Evolutionary conservation across 2,113 vertebrate genomes (phyloP).

Genomic region (Bettongia penicillata): DNA sequence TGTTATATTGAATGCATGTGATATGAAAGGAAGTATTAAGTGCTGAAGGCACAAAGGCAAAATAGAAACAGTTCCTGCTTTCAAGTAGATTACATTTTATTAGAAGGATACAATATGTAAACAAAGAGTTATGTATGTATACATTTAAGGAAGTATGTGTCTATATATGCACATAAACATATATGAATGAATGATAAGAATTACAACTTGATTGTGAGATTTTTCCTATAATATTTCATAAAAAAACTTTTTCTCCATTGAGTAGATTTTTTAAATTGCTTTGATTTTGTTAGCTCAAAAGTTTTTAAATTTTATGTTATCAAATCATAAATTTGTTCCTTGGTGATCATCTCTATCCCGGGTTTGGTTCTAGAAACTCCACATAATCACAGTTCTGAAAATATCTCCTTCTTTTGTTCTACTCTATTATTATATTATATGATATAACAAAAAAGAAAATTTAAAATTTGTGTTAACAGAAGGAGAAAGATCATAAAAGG

Average conservation of each 20-base stretch:
- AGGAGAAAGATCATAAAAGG: not conserved
- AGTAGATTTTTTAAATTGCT: not conserved
- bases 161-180: not conserved
- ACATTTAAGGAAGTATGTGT: not conserved
- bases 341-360: not conserved
- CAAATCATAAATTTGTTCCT: not conserved
- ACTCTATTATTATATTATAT: not conserved
- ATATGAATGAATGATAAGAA: not conserved
- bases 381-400: not conserved
- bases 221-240: not conserved
- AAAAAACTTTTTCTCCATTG: not conserved
- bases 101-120: not conserved
- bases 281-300: not conserved
- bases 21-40: not conserved
- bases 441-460: not conserved
- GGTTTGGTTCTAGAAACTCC: not conserved
- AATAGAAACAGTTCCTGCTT: not conserved
- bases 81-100: not conserved
- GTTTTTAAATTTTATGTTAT: not conserved
- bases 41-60: not conserved
- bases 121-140: rapidly evolving
- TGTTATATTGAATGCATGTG: not conserved
- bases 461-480: not conserved
- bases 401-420: not conserved
- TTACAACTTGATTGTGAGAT: not conserved